Conservation (phyloP, 2,797 vertebrate species). For the Typhlichthys eigenmanni region DNA sequence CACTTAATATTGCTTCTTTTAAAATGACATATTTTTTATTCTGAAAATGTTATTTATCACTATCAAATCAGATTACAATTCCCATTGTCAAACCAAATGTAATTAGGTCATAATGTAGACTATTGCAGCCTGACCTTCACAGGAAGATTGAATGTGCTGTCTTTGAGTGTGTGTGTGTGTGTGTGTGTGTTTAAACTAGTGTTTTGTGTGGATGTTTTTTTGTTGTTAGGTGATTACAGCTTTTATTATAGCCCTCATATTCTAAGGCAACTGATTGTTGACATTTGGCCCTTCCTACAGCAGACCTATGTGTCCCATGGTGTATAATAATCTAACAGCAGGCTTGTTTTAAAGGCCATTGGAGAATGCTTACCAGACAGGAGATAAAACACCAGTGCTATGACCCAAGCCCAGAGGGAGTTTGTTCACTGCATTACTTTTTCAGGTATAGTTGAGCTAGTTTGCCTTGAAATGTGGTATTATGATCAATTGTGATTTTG, state of each 20-base stretch:
- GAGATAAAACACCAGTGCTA: slow-evolving; percentile 39
- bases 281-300: slow-evolving; percentile 41
- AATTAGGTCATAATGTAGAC: neutral
- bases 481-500: slow-evolving; percentile 28
- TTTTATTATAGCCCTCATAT: slow-evolving; percentile 39
- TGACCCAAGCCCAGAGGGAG: slow-evolving; percentile 39
- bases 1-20: no score
- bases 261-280: slow-evolving; percentile 33
- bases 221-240: slow-evolving; percentile 23
- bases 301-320: slow-evolving; percentile 50
- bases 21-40: no score
- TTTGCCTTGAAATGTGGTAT: slow-evolving; percentile 34
- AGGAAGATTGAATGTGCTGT: neutral
- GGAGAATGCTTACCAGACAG: slow-evolving; percentile 38
- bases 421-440: slow-evolving; percentile 24
- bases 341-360: slow-evolving; percentile 61
- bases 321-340: slow-evolving; percentile 56
- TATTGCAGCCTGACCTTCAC: neutral
- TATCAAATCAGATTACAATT: no score
- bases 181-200: slow-evolving; percentile 1
- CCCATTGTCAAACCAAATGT: no score
- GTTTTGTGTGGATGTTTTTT: slow-evolving; percentile 5
- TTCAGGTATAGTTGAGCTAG: slow-evolving; percentile 10
- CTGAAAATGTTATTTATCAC: no score
- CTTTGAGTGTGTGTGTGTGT: neutral